A percentile compares a stretch with the other conserved stretches of the same genome.
These are phyloP conservation scores for Sardina pilchardus DNA, from an alignment of 2,113 vertebrate species.

Conservation along the genomic window DNA sequence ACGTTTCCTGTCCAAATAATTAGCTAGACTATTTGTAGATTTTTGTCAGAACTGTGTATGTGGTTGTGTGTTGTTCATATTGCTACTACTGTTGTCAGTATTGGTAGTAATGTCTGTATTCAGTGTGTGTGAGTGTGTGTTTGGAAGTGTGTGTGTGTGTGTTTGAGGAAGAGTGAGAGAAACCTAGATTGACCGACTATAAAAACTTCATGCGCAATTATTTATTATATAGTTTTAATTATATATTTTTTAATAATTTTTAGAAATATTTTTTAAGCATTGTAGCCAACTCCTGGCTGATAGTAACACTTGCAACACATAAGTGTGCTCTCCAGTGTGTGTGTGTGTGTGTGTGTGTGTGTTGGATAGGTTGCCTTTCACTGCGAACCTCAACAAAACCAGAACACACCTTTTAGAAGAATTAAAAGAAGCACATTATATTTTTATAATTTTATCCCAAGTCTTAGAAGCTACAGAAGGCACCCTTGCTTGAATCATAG, in stretches of 20 bases:
- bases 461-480: neutral
- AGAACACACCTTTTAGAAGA: neutral
- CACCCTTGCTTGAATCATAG: neutral
- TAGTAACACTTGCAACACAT: neutral
- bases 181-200: neutral
- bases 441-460: neutral
- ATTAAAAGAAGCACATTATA: neutral
- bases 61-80: neutral
- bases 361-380: neutral
- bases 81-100: neutral
- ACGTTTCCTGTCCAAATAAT: neutral
- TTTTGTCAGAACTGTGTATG: neutral
- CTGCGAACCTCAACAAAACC: neutral
- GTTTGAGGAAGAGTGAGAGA: neutral
- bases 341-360: neutral
- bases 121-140: neutral
- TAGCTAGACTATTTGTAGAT: neutral
- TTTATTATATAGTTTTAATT: neutral
- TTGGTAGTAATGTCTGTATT: no score
- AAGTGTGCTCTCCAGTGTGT: neutral
- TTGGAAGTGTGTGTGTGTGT: constrained; percentile 2
- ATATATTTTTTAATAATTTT: neutral
- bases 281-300: neutral
- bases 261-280: neutral
- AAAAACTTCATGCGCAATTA: neutral